A percentile compares a stretch with the other conserved stretches of the same genome.
phyloP scores from a whole-genome alignment of 2,113 vertebrate species.

The Ceyx melanurus region DNA sequence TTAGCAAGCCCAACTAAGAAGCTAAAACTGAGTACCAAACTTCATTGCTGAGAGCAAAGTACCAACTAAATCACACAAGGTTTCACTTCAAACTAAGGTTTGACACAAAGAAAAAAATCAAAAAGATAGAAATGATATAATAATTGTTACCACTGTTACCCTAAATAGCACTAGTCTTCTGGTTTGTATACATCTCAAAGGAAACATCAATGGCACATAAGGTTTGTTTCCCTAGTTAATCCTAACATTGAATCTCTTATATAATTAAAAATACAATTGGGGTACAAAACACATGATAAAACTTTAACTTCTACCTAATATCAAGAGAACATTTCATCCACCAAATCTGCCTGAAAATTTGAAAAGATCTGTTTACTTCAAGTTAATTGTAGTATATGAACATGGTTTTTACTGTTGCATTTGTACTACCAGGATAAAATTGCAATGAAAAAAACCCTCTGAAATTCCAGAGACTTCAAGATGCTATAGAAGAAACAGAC shows the following conservation, averaged over 20 bases:
- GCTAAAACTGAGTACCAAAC: background rate
- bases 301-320: background rate
- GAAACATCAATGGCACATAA: background rate
- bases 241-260: background rate
- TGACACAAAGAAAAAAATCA: background rate
- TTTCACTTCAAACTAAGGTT: background rate
- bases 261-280: background rate
- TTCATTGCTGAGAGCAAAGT: background rate
- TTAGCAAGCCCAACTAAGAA: background rate
- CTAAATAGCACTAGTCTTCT: background rate
- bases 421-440: background rate
- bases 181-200: background rate
- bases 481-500: background rate
- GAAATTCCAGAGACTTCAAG: background rate
- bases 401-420: background rate
- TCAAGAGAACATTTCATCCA: background rate
- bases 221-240: background rate
- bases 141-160: background rate
- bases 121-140: background rate
- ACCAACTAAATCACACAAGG: background rate
- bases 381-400: background rate
- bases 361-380: background rate
- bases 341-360: background rate
- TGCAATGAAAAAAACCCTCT: rapidly evolving
- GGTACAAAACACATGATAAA: background rate